Base-by-base conservation (phyloP, 30 jellyfish, hydroid and myxozoan species). In the Nemopilema nomurai region DNA sequence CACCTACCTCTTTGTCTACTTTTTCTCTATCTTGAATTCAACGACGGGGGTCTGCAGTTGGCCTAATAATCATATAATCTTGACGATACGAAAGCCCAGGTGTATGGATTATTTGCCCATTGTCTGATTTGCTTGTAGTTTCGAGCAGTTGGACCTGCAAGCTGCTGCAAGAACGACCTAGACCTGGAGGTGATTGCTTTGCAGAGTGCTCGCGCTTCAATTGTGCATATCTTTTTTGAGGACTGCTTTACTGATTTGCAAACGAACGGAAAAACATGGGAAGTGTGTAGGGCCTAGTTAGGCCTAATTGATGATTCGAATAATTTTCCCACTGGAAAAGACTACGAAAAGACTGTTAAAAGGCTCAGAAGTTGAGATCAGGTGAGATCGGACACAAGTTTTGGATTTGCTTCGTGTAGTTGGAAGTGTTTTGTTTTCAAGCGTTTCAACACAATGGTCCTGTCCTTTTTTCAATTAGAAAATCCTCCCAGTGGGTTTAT, bases 141-240 rank as follows among this genome's bases (percentile, higher is more conserved):
- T 73, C 73, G 71, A 71, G 91, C 79, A 67, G 41, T 57, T 71
- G 74, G 71, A 72, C 91, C 80, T 83, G 91, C 91, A 83, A 83
- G 84, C 91, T 83, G 85, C 80, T 83, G 91, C 91, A 83, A 71
- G 52, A 52, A 57, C 30, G 84, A 69, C 80, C 84, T 69, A 66
- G 84, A 41, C 76, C 90, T 83, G 67, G 83, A 81, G 81, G 84
- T 69, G 74, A 79, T 17, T 27, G 71, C 81, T 25, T 67, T 79
- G 89, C 89, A 67, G 74, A 25, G 26, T 79, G 18, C 53, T 65
- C 33, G 89, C 74, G 29, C 52, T 29, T 22, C 68, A 3, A 19
- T 27, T 64, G 7, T 27, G 41, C 4, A 21, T 26, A 24, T 24
- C 27, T 70, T 23, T 24, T 18, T 27, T 3, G 62, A 23, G 80